phyloP scores from a whole-genome alignment of 2,797 vertebrate species.

The Chromis chromis region DNA sequence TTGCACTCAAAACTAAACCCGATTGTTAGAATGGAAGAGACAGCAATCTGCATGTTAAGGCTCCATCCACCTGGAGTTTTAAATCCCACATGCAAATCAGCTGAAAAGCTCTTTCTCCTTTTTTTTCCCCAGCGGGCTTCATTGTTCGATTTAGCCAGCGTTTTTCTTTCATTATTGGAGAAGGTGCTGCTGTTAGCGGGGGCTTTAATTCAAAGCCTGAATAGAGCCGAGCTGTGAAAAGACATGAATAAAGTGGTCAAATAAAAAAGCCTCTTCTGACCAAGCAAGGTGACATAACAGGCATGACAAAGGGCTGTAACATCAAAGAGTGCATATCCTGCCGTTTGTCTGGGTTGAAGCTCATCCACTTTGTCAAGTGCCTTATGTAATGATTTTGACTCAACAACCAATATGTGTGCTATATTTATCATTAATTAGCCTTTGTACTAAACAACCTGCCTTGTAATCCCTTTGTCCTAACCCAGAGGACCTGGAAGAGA shows the following conservation, averaged over 20 bases:
- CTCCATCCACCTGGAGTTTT: constrained; percentile 8
- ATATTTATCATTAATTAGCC: background rate
- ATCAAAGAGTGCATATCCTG: background rate
- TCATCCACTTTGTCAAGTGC: background rate
- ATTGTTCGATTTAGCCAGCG: constrained; percentile 3
- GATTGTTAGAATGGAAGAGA: background rate
- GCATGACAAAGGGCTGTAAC: background rate
- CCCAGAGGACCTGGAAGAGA: background rate
- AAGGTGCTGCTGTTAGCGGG: background rate
- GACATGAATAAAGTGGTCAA: constrained; percentile 16
- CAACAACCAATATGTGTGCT: background rate
- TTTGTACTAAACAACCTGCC: background rate
- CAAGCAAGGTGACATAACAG: constrained; percentile 5
- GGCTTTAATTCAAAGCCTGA: constrained; percentile 58
- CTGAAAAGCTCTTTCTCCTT: constrained; percentile 8
- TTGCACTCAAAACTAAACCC: background rate
- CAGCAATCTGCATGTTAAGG: background rate
- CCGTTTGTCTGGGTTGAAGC: background rate
- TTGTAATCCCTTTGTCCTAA: background rate
- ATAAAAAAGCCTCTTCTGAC: constrained; percentile 15
- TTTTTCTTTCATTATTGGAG: background rate
- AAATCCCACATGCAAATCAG: constrained; percentile 14
- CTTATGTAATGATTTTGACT: background rate
- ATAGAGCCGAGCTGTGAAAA: constrained; percentile 38
- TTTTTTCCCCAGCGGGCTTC: constrained; percentile 13